Base-by-base conservation (phyloP, 2,888 invertebrate species). In the Agonopterix subpropinquella region DNA sequence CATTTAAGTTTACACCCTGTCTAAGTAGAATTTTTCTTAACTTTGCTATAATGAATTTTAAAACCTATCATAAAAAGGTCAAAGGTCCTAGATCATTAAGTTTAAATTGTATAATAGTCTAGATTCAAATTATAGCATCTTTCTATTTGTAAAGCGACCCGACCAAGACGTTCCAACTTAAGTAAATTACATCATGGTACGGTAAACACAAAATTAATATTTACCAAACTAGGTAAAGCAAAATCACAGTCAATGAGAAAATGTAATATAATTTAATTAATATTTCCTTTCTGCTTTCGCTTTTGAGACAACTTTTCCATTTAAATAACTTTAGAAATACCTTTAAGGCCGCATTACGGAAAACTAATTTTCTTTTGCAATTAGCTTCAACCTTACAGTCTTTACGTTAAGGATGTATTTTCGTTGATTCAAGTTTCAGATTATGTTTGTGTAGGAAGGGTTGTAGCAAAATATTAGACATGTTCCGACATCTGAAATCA, bases 401-500 rank as follows among this genome's bases (percentile, higher is more conserved):
- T 15, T 1, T 2, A 2, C 2, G 48, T 59, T 58, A 43, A 47
- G 9, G 49, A 13, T 11, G 13, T 0, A 0, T n/a, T 55, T 64
- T 54, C 49, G 52, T 53, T 49, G 4, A 50, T 56, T 49, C 45
- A 11, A 45, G 48, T 43, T 44, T 48, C 44, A 49, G 47, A 51
- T 51, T 53, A 52, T 52, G 51, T 45, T 57, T 50, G 36, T 43
- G 50, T 52, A 59, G 54, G 63, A 71, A 66, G 68, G 77, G 68
- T 62, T 61, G 61, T 50, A 53, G 57, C 58, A 65, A 80, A 76
- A 78, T 81, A 82, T 80, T 73, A 77, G 77, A 79, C 74, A 68
- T 78, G 80, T 80, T 67, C 73, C 79, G 72, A 79, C 79, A 78
- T 82, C 82, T 75, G 76, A 80, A 84, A 84, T 82, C 84, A 82